These are phyloP conservation scores for Rhinoraja longicauda DNA, from an alignment of 2,797 vertebrate genomes.

Conservation along the genomic window DNA sequence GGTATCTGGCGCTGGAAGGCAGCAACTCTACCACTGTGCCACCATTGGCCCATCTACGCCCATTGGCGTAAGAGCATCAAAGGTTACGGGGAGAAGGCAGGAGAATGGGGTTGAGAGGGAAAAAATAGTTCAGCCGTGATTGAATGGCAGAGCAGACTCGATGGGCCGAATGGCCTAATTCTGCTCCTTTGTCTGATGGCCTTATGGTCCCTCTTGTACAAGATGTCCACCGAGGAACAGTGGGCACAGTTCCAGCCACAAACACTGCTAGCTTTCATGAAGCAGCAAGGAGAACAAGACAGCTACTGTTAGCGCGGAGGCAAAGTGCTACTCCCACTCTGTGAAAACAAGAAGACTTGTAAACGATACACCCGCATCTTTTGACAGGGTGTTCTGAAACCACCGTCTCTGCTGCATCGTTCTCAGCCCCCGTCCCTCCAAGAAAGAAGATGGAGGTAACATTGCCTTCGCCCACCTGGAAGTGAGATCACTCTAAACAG, in stretches of 20 bases:
- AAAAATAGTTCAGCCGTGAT: too few species aligned
- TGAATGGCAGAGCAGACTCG: too few species aligned
- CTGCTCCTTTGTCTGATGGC: too few species aligned
- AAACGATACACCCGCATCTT: neutral
- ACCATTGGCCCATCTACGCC: too few species aligned
- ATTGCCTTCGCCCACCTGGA: neutral
- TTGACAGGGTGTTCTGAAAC: neutral
- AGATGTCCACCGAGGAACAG: neutral
- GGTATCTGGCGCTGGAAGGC: too few species aligned
- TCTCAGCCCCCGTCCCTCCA: neutral
- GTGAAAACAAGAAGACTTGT: neutral
- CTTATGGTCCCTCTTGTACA: neutral
- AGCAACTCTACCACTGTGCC: too few species aligned
- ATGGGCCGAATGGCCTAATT: too few species aligned
- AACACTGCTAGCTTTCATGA: neutral
- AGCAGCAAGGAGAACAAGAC: neutral
- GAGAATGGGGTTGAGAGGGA: too few species aligned
- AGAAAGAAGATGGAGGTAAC: neutral
- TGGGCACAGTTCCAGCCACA: constrained; percentile 1
- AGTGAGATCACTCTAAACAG: neutral
- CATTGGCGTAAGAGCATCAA: too few species aligned
- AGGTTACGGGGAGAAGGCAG: neutral
- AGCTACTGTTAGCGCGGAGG: neutral
- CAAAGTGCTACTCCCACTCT: neutral
- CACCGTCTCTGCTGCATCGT: too few species aligned